phyloP scores from a whole-genome alignment of 2,888 invertebrate species.

The Acleris literana region DNA sequence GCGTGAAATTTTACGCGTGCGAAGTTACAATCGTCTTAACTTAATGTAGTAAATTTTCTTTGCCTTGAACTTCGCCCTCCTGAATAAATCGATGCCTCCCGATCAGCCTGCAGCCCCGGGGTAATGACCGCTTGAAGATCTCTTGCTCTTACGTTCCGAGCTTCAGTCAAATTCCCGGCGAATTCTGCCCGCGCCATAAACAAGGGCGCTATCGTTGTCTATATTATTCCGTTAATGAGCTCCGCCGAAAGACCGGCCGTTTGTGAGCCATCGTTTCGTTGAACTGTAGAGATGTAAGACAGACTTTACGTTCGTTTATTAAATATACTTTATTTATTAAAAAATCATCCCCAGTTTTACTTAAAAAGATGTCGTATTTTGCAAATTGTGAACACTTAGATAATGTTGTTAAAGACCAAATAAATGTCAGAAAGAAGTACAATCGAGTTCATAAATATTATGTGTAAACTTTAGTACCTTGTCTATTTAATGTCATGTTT shows the following conservation, averaged over 20 bases:
- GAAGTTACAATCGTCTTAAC: too few species aligned
- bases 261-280: conserved; percentile 10
- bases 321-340: conserved; percentile 2
- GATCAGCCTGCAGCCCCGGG: background rate
- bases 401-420: too few species aligned
- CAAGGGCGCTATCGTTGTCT: conserved; percentile 17
- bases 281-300: conserved; percentile 10
- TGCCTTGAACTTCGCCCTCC: background rate
- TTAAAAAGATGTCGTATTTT: too few species aligned
- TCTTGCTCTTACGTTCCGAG: background rate
- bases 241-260: conserved; percentile 1
- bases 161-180: background rate
- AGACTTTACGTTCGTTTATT: conserved; percentile 12
- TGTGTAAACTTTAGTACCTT: too few species aligned
- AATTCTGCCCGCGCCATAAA: conserved; percentile 1
- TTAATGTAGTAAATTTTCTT: too few species aligned
- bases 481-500: too few species aligned
- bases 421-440: too few species aligned
- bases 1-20: too few species aligned
- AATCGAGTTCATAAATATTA: too few species aligned
- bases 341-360: background rate
- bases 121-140: background rate
- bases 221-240: conserved; percentile 21
- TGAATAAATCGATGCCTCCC: conserved; percentile 3
- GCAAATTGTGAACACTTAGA: too few species aligned